Percentiles rank a stretch among this genome's conserved stretches.
Conservation (phyloP, 2,113 vertebrate species). For the Microcebus jonahi region DNA sequence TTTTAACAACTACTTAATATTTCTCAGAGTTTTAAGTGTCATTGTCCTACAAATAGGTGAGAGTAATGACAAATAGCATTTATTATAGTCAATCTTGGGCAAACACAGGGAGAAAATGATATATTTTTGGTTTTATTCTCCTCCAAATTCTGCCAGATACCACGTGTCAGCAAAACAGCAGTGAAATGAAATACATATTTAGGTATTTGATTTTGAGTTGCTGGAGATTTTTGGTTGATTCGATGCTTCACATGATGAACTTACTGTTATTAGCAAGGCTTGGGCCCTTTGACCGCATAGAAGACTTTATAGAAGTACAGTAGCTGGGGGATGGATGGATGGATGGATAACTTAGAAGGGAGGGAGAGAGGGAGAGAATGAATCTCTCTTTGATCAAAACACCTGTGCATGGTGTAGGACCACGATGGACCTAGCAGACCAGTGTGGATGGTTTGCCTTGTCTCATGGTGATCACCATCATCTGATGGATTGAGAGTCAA, state of each 20-base stretch:
- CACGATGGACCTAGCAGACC: background rate
- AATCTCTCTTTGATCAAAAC: background rate
- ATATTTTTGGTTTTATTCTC: background rate
- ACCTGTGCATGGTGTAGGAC: accelerated
- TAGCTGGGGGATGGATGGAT: background rate
- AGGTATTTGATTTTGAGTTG: background rate
- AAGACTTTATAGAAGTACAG: background rate
- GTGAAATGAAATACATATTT: background rate
- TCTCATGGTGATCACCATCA: background rate
- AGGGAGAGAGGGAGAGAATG: background rate
- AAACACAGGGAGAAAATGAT: background rate
- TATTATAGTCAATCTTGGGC: background rate
- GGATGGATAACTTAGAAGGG: too few species aligned
- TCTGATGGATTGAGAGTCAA: accelerated
- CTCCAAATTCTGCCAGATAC: background rate
- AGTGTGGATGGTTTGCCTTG: accelerated
- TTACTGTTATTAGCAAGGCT: background rate
- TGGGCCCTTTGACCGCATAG: background rate
- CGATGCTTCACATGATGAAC: background rate
- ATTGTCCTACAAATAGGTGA: background rate
- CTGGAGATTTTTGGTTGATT: background rate
- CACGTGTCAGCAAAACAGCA: background rate
- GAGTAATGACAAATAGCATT: background rate
- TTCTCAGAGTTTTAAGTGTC: background rate
- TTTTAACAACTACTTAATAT: constrained; percentile 12